Base-by-base conservation (phyloP, 2,113 vertebrate species). In the Nothoprocta pentlandii region DNA sequence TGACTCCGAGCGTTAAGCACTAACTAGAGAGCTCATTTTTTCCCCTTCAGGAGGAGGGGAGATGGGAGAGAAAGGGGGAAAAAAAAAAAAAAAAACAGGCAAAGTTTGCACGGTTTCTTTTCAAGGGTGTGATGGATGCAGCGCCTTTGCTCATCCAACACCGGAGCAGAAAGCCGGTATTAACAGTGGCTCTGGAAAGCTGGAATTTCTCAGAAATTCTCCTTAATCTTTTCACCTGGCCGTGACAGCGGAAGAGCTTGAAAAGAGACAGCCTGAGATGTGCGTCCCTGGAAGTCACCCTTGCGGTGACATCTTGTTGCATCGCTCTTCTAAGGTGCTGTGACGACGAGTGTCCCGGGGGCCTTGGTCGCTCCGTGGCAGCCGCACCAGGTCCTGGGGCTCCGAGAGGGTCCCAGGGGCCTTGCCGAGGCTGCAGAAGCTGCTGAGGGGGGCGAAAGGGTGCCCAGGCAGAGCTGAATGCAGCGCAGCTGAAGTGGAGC, bases 391-490 rank as follows among this genome's bases (percentile, higher is more conserved):
- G 16, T 58, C 28, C 16, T 17, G 30, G 54, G 16, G 54, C 34
- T 23, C 23, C 34, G 61, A 39, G 34, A 15, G 22, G 61, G 7
- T 8, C 10, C 54, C 61, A 5, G n/a, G 61, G 36, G 61, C 61
- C 34, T 34, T 12, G 59, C 21, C 19, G n/a, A 22, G n/a, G 59
- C 17, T 42, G 16, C 79, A 56, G 59, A 34, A 85, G 73, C 61
- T 59, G 71, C 79, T 46, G 69, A 39, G 97, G 92, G 97, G 85
- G 97, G 97, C 98, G 98, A 98, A 61, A 85, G 80, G 91, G 56
- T 16, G 93, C 62, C 63, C 80, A 92, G 92, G 69, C 14, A 16
- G 41, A 91, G 87, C 89, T 85, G 90, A 82, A 92, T 94, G 86
- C 89, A 80, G 70, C 89, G 94, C 87, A 97, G 96, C 94, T 93